Evolutionary conservation across 2,888 invertebrate species (phyloP).

Genomic region (Apoderus coryli): DNA sequence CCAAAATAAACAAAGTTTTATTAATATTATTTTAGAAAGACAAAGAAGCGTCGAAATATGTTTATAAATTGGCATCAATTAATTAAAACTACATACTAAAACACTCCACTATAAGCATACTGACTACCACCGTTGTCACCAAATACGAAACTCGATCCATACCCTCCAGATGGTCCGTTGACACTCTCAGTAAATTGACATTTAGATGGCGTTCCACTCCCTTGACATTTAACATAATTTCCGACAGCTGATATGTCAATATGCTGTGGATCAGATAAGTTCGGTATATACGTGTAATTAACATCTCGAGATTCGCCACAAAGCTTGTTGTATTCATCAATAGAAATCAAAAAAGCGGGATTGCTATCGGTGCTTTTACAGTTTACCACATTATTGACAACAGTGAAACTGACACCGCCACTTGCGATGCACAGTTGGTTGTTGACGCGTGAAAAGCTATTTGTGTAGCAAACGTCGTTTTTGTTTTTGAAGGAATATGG

Average conservation of each 20-base stretch:
- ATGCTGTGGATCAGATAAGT: constrained; percentile 11
- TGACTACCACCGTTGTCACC: too few species aligned
- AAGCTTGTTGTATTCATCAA: constrained; percentile 14
- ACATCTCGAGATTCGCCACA: constrained; percentile 11
- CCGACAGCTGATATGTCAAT: constrained; percentile 16
- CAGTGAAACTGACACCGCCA: constrained; percentile 6
- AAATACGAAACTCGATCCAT: too few species aligned
- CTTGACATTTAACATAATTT: constrained; percentile 15
- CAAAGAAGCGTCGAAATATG: too few species aligned
- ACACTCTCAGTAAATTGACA: constrained; percentile 1
- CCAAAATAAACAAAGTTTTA: too few species aligned
- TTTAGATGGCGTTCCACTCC: constrained; percentile 4
- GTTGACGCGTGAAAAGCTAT: constrained; percentile 11
- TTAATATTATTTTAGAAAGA: too few species aligned
- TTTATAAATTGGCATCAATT: too few species aligned
- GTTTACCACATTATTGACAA: constrained; percentile 11
- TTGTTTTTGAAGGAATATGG: constrained; percentile 12
- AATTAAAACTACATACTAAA: too few species aligned
- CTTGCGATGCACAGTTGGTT: constrained; percentile 14
- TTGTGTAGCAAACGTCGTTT: constrained; percentile 15
- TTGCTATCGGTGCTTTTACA: constrained; percentile 9
- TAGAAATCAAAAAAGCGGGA: constrained; percentile 8
- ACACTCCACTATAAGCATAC: too few species aligned
- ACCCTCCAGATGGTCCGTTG: too few species aligned
- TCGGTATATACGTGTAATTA: constrained; percentile 15